phyloP scores from a whole-genome alignment of 2,888 invertebrate species.

The Oasisia sp. region DNA sequence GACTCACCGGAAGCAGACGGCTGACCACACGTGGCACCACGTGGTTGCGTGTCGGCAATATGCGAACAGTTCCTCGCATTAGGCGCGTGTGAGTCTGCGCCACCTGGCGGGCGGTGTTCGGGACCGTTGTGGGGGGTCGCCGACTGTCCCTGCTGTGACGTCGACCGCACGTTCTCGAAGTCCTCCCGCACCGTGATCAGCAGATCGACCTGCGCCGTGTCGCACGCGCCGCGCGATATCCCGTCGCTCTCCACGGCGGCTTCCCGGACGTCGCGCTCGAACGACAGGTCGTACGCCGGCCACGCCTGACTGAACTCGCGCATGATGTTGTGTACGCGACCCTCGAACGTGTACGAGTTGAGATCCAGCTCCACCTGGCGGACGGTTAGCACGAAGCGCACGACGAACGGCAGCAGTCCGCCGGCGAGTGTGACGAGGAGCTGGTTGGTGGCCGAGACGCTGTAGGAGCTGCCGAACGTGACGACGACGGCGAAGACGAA shows the following conservation, averaged over 20 bases:
- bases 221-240: conserved; percentile 20
- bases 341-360: conserved; percentile 55
- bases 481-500: conserved; percentile 62
- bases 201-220: conserved; percentile 43
- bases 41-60: neutral
- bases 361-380: conserved; percentile 24
- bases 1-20: neutral
- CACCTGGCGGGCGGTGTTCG: neutral
- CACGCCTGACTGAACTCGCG: conserved; percentile 57
- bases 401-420: conserved; percentile 59
- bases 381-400: conserved; percentile 39
- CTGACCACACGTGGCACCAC: neutral
- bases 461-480: conserved; percentile 58
- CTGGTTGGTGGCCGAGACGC: conserved; percentile 60
- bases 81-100: neutral
- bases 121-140: neutral
- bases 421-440: conserved; percentile 59
- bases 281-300: conserved; percentile 57
- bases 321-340: conserved; percentile 59
- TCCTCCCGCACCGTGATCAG: conserved; percentile 44
- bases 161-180: conserved; percentile 30
- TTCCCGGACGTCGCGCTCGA: conserved; percentile 35
- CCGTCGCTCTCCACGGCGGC: neutral
- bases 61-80: neutral
- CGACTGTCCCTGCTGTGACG: neutral